phyloP scores from a whole-genome alignment of 2,888 invertebrate species.

The Zele albiditarsus region DNA sequence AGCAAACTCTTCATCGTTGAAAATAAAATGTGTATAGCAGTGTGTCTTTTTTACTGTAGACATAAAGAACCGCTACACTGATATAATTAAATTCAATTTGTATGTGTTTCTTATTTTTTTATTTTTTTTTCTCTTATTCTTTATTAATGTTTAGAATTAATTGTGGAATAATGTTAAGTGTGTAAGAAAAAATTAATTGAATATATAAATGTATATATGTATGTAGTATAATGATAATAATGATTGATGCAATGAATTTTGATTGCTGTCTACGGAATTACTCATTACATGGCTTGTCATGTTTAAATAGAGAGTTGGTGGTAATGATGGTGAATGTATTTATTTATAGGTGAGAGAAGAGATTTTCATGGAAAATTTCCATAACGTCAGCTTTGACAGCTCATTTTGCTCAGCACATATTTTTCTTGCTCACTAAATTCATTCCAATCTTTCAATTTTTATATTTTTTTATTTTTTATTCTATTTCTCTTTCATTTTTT shows the following conservation, averaged over 20 bases:
- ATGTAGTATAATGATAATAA: conserved; percentile 11
- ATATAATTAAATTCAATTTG: background rate
- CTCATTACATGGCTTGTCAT: conserved; percentile 30
- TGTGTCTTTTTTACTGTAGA: background rate
- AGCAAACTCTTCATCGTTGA: conserved; percentile 24
- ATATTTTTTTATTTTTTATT: conserved; percentile 6
- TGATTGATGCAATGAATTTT: conserved; percentile 26
- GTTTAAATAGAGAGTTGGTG: background rate
- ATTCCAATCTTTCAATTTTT: conserved; percentile 25
- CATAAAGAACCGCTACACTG: background rate
- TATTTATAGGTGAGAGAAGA: conserved; percentile 7
- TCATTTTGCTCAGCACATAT: conserved; percentile 57
- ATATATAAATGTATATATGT: background rate
- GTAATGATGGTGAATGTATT: background rate
- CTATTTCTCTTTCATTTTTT: background rate
- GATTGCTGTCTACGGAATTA: conserved; percentile 24
- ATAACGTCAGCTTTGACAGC: conserved; percentile 64
- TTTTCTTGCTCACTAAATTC: conserved; percentile 22
- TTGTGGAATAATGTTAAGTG: background rate
- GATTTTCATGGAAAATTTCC: conserved; percentile 56
- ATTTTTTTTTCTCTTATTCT: background rate
- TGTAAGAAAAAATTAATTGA: background rate
- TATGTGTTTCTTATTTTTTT: background rate
- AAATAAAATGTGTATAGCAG: conserved; percentile 7
- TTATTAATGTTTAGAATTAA: background rate